Evolutionary conservation across 1,140 invertebrate species (phyloP).

Genomic region (Drosophila trapezifrons): DNA sequence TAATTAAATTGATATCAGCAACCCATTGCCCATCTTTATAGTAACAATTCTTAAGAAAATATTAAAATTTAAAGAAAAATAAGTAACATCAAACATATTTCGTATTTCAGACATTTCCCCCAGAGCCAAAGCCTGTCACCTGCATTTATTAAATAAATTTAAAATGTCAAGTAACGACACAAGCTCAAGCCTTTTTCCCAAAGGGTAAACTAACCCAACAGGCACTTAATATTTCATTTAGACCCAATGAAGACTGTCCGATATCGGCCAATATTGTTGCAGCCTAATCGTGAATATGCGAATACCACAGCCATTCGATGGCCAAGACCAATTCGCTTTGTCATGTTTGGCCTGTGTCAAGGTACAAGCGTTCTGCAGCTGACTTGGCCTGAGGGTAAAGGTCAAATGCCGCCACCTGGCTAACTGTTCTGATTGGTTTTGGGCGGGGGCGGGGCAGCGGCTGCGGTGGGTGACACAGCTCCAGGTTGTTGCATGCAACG

Average conservation of each 20-base stretch:
- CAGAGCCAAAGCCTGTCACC: not conserved
- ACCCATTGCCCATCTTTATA: not conserved
- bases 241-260: not conserved
- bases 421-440: conserved; percentile 29
- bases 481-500: conserved; percentile 23
- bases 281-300: conserved; percentile 64
- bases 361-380: conserved; percentile 18
- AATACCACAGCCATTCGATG: conserved; percentile 18
- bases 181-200: no score
- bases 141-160: conserved; percentile 47
- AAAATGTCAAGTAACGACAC: conserved; percentile 15
- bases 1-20: not conserved
- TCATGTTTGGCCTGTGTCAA: conserved; percentile 54
- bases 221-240: conserved; percentile 51
- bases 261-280: conserved; percentile 28
- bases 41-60: not conserved
- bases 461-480: not conserved
- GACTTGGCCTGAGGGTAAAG: conserved; percentile 40
- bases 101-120: not conserved
- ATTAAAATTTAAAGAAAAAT: not conserved
- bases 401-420: conserved; percentile 51
- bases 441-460: not conserved
- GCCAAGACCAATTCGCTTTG: conserved; percentile 67
- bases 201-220: conserved; percentile 30
- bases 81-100: accelerated